Evolutionary conservation across 2,113 vertebrate species (phyloP).

Genomic region (Triplophysa tibetana): DNA sequence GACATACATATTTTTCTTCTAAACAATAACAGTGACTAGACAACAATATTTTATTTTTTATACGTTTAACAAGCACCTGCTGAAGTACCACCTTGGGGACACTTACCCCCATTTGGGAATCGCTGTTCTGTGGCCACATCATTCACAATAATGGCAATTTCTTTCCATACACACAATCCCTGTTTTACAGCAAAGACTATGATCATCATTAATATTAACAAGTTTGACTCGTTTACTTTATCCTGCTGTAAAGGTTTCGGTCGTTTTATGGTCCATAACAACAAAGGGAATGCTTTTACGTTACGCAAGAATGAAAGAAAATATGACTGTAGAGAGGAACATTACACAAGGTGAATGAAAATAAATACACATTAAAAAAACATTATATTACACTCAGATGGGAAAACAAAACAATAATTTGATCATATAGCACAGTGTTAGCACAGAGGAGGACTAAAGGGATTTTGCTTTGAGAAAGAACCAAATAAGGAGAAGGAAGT

Average conservation of each 20-base stretch:
- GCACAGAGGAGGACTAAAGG: too few relatives aligned
- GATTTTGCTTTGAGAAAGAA: not conserved
- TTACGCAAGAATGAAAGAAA: not conserved
- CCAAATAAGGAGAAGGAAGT: too few relatives aligned
- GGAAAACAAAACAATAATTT: not conserved
- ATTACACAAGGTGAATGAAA: not conserved
- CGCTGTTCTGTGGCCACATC: too few relatives aligned
- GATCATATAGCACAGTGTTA: too few relatives aligned
- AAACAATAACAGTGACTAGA: too few relatives aligned
- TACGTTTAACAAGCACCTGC: too few relatives aligned
- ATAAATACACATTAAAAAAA: not conserved
- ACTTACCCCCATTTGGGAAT: too few relatives aligned
- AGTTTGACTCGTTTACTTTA: not conserved
- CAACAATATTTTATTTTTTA: too few relatives aligned
- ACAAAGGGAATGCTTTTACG: not conserved
- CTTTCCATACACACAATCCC: not conserved
- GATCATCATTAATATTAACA: not conserved
- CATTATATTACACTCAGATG: not conserved
- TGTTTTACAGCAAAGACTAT: not conserved
- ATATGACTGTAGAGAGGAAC: not conserved
- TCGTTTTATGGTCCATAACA: not conserved
- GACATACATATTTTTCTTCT: too few relatives aligned
- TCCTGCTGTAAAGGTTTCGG: not conserved
- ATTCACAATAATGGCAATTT: not conserved
- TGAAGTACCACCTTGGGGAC: too few relatives aligned